Conservation (phyloP, 2,113 vertebrate species). For the Pomatorhinus ruficollis region DNA sequence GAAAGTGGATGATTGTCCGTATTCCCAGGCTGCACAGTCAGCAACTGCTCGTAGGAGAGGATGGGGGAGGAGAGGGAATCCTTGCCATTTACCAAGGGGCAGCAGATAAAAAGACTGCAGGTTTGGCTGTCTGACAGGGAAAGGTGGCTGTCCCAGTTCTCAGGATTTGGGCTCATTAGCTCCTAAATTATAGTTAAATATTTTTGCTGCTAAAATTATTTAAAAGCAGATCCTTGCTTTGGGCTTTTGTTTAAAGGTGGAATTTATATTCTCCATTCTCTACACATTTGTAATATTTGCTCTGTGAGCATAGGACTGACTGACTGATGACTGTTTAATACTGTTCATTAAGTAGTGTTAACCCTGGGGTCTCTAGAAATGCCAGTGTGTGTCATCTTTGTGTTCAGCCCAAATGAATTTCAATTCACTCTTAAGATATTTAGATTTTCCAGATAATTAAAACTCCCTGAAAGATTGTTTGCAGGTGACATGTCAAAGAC, state of each 20-base stretch:
- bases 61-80: neutral
- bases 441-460: constrained; percentile 6
- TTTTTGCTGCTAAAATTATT: neutral
- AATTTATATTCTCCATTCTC: neutral
- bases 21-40: neutral
- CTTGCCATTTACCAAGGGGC: neutral
- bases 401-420: neutral
- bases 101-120: neutral
- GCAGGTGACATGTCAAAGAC: neutral
- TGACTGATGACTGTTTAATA: neutral
- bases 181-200: neutral
- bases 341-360: constrained; percentile 1
- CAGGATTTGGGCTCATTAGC: neutral
- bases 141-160: neutral
- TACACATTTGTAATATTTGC: neutral
- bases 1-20: neutral
- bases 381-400: neutral
- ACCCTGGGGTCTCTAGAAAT: constrained; percentile 5
- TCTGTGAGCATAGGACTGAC: neutral
- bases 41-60: neutral
- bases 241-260: neutral
- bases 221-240: neutral
- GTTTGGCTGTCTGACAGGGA: neutral
- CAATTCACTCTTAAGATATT: neutral
- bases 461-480: neutral